These are phyloP conservation scores for Diadema setosum DNA, from an alignment of 35 echinoderm and acorn worm species.

Conservation along the genomic window DNA sequence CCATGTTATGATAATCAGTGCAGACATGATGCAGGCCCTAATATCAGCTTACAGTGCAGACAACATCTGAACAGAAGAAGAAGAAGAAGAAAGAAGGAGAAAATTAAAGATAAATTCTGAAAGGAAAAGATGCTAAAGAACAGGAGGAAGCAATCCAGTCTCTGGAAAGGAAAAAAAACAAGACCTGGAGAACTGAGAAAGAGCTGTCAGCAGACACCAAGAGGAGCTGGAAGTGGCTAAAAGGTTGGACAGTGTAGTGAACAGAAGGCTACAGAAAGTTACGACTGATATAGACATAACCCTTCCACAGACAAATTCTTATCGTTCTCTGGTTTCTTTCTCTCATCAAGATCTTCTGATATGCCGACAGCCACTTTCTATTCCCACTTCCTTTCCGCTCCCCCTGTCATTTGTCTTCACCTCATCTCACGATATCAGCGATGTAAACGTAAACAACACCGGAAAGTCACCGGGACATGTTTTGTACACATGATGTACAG, in stretches of 20 bases:
- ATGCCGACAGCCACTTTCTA: no score
- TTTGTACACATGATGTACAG: no score
- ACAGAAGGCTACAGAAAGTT: constrained; percentile 31
- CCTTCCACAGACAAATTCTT: no score
- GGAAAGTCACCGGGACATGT: no score
- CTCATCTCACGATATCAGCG: no score
- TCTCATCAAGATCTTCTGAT: no score
- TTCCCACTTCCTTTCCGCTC: no score
- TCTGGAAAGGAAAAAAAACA: constrained; percentile 15
- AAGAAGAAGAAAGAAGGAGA: no score
- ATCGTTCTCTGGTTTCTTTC: no score
- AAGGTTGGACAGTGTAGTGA: constrained; percentile 6
- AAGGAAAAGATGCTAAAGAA: neutral
- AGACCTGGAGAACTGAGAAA: constrained; percentile 2
- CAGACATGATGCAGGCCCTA: neutral
- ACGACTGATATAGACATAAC: constrained; percentile 3
- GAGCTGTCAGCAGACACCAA: neutral
- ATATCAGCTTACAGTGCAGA: neutral
- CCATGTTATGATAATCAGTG: no score
- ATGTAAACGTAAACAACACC: no score
- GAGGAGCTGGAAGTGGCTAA: constrained; percentile 17
- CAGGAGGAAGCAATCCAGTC: constrained; percentile 21
- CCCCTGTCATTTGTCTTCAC: no score
- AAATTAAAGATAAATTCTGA: neutral
- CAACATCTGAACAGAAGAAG: neutral